phyloP scores from a whole-genome alignment of 2,888 invertebrate genomes.

The Eledona agricola region DNA sequence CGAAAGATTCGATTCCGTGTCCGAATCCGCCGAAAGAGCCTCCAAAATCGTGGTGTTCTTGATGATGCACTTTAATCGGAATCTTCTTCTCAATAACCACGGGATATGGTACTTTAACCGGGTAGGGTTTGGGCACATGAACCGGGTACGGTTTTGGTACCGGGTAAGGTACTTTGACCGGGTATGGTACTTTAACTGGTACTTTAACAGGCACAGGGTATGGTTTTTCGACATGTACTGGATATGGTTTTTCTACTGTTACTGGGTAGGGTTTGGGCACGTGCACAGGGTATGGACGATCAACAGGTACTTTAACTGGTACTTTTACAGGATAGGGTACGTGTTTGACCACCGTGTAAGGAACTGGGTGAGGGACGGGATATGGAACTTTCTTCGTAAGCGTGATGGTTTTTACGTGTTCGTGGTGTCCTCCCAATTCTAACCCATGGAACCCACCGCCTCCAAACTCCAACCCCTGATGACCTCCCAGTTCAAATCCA shows the following conservation, averaged over 20 bases:
- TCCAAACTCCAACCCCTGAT: constrained; percentile 28
- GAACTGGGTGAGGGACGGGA: constrained; percentile 65
- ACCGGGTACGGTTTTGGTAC: constrained; percentile 64
- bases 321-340: constrained; percentile 69
- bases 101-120: constrained; percentile 68
- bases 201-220: constrained; percentile 64
- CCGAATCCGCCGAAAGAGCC: constrained; percentile 6
- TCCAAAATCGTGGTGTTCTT: constrained; percentile 39
- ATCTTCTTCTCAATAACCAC: constrained; percentile 68
- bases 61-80: constrained; percentile 52
- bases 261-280: constrained; percentile 70
- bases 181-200: constrained; percentile 64
- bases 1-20: constrained; percentile 9
- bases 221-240: constrained; percentile 53
- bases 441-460: constrained; percentile 22
- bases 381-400: constrained; percentile 56
- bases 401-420: constrained; percentile 49
- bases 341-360: constrained; percentile 59
- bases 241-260: constrained; percentile 66
- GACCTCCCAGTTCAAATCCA: constrained; percentile 34
- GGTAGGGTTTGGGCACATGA: constrained; percentile 66
- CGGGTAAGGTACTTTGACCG: constrained; percentile 52
- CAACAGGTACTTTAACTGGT: constrained; percentile 54
- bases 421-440: constrained; percentile 38
- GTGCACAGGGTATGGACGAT: constrained; percentile 65